Evolutionary conservation across 2,888 invertebrate genomes (phyloP).

Genomic region (Eledona agricola): DNA sequence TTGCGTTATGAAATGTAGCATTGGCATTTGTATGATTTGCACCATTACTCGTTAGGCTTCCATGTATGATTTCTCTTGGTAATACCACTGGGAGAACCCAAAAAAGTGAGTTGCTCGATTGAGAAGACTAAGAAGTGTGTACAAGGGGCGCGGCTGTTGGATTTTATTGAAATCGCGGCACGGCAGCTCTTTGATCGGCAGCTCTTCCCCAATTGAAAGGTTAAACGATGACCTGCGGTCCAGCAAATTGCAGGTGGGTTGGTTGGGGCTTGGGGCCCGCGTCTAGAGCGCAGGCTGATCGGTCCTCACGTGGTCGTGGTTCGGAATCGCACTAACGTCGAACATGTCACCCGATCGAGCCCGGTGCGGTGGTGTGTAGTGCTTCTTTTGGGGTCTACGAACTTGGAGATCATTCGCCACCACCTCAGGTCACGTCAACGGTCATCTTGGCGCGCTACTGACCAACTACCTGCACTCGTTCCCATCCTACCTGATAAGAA

Average conservation of each 20-base stretch:
- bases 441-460: conserved; percentile 33
- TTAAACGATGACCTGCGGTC: conserved; percentile 36
- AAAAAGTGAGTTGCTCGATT: no score
- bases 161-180: conserved; percentile 1
- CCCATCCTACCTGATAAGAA: conserved; percentile 24
- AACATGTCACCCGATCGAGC: conserved; percentile 35
- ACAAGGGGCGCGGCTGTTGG: conserved; percentile 3
- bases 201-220: conserved; percentile 32
- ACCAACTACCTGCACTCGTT: conserved; percentile 32
- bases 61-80: no score
- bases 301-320: conserved; percentile 34
- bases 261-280: conserved; percentile 6
- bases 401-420: conserved; percentile 37
- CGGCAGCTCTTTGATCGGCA: conserved; percentile 6
- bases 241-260: conserved; percentile 38
- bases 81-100: no score
- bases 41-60: no score
- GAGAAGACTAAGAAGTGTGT: no score
- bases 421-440: conserved; percentile 32
- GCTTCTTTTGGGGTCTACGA: conserved; percentile 38
- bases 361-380: conserved; percentile 35
- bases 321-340: conserved; percentile 29
- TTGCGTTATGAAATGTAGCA: no score
- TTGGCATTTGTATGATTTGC: no score
- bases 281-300: conserved; percentile 27